phyloP scores from a whole-genome alignment of 2,113 vertebrate species.

The Corythoichthys haematopterus region DNA sequence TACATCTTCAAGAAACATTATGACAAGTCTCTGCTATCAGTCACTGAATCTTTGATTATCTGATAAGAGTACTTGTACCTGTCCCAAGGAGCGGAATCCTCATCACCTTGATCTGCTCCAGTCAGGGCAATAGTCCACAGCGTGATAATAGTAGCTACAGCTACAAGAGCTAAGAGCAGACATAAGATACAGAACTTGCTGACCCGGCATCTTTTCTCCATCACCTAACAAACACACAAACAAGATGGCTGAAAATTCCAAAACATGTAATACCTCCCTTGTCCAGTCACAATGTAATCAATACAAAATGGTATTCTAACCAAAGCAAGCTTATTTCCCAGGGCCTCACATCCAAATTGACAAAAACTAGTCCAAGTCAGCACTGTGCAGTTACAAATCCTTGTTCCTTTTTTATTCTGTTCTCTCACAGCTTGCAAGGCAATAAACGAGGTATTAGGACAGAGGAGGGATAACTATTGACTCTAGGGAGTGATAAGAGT shows the following conservation, averaged over 20 bases:
- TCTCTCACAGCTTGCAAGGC: conserved; percentile 1
- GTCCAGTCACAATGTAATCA: not conserved
- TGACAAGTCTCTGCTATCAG: not conserved
- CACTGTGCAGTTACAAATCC: not conserved
- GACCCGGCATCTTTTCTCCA: conserved; percentile 77
- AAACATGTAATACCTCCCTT: not conserved
- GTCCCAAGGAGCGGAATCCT: conserved; percentile 34
- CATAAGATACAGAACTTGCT: conserved; percentile 71
- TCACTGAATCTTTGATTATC: not conserved
- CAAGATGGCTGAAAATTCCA: not conserved
- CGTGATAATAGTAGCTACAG: conserved; percentile 75
- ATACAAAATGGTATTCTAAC: not conserved
- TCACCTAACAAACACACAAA: conserved; percentile 31
- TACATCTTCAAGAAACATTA: no score
- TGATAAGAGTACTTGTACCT: not conserved
- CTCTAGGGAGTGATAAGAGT: not conserved
- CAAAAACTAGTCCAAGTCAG: not conserved
- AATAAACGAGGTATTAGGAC: conserved; percentile 21
- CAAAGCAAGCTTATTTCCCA: not conserved
- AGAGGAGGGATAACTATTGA: conserved; percentile 6
- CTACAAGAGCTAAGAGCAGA: conserved; percentile 63
- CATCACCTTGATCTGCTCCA: conserved; percentile 34
- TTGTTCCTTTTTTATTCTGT: not conserved
- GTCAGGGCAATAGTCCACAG: conserved; percentile 75
- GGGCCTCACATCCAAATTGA: not conserved